Conservation (phyloP, 1,140 invertebrate species). For the Araneus ventricosus region DNA sequence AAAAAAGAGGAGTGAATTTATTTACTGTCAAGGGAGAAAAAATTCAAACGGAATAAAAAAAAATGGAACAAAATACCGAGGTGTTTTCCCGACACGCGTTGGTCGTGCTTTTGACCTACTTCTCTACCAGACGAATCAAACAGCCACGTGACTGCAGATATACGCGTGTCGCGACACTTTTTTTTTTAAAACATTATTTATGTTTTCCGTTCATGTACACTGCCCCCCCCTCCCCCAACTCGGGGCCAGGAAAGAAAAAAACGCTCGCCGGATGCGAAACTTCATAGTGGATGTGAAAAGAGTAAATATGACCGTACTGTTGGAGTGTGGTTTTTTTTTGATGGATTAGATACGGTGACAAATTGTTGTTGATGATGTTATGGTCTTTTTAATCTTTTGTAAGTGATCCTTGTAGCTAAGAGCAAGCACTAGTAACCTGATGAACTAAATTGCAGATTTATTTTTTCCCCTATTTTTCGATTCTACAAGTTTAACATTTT, state of each 20-base stretch:
- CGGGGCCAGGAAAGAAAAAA: background rate
- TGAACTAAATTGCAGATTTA: background rate
- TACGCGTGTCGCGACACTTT: background rate
- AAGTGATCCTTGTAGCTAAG: background rate
- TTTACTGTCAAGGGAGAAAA: background rate
- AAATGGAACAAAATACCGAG: background rate
- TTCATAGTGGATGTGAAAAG: background rate
- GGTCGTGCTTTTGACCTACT: slow-evolving; percentile 54
- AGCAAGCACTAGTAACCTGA: background rate
- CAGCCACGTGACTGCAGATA: slow-evolving; percentile 8
- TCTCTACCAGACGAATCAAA: background rate
- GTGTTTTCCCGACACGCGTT: slow-evolving; percentile 52
- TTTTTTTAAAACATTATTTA: slow-evolving; percentile 30
- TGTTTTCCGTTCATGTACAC: background rate
- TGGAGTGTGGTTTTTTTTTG: background rate
- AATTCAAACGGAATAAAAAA: background rate
- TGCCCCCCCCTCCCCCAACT: background rate
- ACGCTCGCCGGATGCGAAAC: slow-evolving; percentile 1
- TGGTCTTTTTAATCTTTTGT: slow-evolving; percentile 43
- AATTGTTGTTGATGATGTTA: slow-evolving; percentile 51
- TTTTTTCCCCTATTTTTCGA: too few species aligned
- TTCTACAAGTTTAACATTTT: too few species aligned
- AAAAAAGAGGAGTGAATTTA: background rate
- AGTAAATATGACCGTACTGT: background rate
- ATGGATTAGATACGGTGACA: slow-evolving; percentile 22